These are phyloP conservation scores for Nesogale talazaci DNA, from an alignment of 2,113 vertebrate species.

Conservation along the genomic window DNA sequence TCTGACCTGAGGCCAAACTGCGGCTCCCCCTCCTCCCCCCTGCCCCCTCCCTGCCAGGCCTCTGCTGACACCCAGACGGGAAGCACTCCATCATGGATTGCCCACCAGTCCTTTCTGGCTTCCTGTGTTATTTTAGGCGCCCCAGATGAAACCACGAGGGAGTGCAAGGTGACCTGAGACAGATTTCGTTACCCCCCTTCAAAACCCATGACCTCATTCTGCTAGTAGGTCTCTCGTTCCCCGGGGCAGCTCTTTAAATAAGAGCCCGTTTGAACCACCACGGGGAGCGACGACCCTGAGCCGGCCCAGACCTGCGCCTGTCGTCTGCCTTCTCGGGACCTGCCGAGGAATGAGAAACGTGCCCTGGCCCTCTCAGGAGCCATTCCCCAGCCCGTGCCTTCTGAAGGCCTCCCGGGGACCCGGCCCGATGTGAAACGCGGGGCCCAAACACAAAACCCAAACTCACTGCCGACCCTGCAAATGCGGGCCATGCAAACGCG, in stretches of 20 bases:
- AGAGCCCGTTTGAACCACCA: not conserved
- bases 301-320: rapidly evolving
- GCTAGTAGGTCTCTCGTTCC: not conserved
- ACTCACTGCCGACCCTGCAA: not conserved
- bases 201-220: constrained; percentile 1
- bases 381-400: constrained; percentile 38
- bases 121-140: not conserved
- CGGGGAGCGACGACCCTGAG: not conserved
- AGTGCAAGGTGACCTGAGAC: not conserved
- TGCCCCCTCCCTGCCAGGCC: rapidly evolving
- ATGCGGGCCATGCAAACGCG: no score
- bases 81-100: no score
- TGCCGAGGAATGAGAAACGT: not conserved
- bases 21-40: no score
- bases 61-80: rapidly evolving
- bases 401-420: rapidly evolving
- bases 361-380: not conserved
- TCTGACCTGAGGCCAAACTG: not conserved
- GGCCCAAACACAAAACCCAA: not conserved
- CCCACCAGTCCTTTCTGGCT: not conserved
- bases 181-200: constrained; percentile 7
- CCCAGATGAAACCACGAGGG: not conserved
- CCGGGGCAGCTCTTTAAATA: not conserved
- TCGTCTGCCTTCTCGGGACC: not conserved
- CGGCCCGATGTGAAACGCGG: not conserved